Percentiles rank a stretch among this genome's conserved stretches.
Evolutionary conservation across 2,113 vertebrate genomes (phyloP).

Genomic region (Lamprotornis superbus): DNA sequence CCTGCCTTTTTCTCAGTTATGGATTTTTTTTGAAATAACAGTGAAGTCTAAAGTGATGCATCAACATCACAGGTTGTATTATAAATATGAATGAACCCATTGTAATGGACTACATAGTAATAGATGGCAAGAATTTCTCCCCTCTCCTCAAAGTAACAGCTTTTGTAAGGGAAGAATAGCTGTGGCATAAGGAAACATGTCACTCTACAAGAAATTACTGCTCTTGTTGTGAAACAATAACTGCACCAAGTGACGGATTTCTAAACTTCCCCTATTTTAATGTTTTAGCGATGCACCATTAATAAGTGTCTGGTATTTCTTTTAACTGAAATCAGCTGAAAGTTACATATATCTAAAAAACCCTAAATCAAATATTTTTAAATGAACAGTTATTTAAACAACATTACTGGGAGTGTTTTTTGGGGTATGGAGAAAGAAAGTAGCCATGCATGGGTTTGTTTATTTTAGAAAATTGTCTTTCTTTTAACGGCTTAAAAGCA

Average conservation of each 20-base stretch:
- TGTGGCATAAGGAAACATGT: conserved; percentile 56
- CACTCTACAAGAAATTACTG: conserved; percentile 51
- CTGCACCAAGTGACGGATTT: conserved; percentile 29
- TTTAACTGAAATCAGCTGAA: conserved; percentile 44
- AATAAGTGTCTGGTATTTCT: conserved; percentile 51
- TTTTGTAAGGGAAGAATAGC: conserved; percentile 43
- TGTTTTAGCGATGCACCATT: conserved; percentile 17
- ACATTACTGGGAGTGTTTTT: background rate
- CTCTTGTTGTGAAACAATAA: conserved; percentile 32
- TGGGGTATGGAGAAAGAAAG: rapidly evolving
- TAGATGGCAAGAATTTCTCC: conserved; percentile 24
- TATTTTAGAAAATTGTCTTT: background rate
- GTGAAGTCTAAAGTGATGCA: conserved; percentile 72
- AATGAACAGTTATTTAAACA: conserved; percentile 30
- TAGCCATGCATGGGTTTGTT: background rate
- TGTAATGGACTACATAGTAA: conserved; percentile 54
- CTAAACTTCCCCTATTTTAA: conserved; percentile 24
- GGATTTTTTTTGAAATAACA: conserved; percentile 79
- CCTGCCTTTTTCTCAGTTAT: conserved; percentile 77
- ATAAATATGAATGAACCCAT: conserved; percentile 78
- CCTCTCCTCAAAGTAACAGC: conserved; percentile 30
- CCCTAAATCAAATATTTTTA: background rate
- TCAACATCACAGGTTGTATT: conserved; percentile 71
- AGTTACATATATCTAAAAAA: background rate
- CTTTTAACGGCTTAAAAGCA: conserved; percentile 7